A percentile compares a stretch with the other conserved stretches of the same genome.
Evolutionary conservation across 2,888 invertebrate genomes (phyloP).

Genomic region (Eupithecia tripunctaria): DNA sequence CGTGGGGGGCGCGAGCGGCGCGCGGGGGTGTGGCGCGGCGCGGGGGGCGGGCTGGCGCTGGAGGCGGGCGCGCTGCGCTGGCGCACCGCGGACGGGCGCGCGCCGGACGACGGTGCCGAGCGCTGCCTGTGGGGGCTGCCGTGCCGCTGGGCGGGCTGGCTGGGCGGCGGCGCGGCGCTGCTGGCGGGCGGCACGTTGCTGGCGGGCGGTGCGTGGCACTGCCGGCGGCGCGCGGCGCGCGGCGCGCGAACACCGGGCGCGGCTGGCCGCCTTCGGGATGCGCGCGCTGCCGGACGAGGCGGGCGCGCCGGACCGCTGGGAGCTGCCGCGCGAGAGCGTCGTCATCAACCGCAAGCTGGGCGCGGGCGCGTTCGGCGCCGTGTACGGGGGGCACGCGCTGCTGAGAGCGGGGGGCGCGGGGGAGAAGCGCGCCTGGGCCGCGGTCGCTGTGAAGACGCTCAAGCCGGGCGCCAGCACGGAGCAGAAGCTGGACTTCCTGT

Average conservation of each 20-base stretch:
- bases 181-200: slow-evolving; percentile 48
- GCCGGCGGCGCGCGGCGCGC: slow-evolving; percentile 67
- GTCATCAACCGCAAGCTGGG: slow-evolving; percentile 94
- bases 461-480: slow-evolving; percentile 92
- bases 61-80: slow-evolving; percentile 85
- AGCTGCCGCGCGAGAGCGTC: slow-evolving; percentile 92
- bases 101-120: slow-evolving; percentile 83
- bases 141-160: slow-evolving; percentile 86
- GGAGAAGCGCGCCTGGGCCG: slow-evolving; percentile 87
- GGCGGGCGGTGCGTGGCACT: slow-evolving; percentile 59
- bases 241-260: slow-evolving; percentile 64
- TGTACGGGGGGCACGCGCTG: slow-evolving; percentile 95
- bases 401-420: slow-evolving; percentile 75
- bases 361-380: slow-evolving; percentile 96
- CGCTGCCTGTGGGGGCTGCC: slow-evolving; percentile 85
- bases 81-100: slow-evolving; percentile 80
- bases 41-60: slow-evolving; percentile 84
- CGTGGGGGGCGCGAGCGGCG: slow-evolving; percentile 55
- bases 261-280: slow-evolving; percentile 66
- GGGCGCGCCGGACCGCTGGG: slow-evolving; percentile 90
- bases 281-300: slow-evolving; percentile 61
- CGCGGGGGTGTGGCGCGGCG: slow-evolving; percentile 83
- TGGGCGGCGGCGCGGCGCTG: slow-evolving; percentile 82
- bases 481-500: slow-evolving; percentile 95
- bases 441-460: slow-evolving; percentile 95